phyloP scores from a whole-genome alignment of 2,113 vertebrate species.

The Elaphurus davidianus region DNA sequence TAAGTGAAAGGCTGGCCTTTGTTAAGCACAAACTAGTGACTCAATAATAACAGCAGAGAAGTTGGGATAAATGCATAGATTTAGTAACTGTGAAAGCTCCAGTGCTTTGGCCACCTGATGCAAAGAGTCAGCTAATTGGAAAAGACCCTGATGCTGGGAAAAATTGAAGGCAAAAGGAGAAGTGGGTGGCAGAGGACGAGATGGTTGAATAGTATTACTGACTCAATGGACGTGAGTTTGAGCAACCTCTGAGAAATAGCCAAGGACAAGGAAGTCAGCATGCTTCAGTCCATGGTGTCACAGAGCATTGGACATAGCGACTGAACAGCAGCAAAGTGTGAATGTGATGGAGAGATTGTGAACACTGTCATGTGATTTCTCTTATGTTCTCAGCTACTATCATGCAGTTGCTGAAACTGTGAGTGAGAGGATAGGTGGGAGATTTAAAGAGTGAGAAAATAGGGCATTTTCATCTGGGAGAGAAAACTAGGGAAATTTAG shows the following conservation, averaged over 20 bases:
- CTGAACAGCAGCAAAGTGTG: background rate
- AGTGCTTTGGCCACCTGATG: background rate
- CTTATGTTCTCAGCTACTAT: background rate
- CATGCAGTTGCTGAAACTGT: background rate
- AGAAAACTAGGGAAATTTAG: background rate
- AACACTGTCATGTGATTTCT: background rate
- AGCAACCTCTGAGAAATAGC: background rate
- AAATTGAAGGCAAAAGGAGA: background rate
- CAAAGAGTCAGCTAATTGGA: background rate
- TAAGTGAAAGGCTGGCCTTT: background rate
- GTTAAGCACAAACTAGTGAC: background rate
- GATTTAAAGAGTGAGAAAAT: background rate
- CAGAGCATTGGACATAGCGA: fast-evolving
- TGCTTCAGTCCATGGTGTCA: background rate
- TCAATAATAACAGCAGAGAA: background rate
- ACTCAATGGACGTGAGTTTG: background rate
- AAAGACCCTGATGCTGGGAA: background rate
- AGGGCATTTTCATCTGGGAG: no score
- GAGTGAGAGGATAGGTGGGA: background rate
- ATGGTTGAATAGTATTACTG: background rate
- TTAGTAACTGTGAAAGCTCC: background rate
- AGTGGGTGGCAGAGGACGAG: background rate
- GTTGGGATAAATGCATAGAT: background rate
- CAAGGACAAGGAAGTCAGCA: background rate
- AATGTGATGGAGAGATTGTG: background rate